These are phyloP conservation scores for Sphaeridia pumilis DNA, from an alignment of 2,888 invertebrate genomes.

Conservation along the genomic window DNA sequence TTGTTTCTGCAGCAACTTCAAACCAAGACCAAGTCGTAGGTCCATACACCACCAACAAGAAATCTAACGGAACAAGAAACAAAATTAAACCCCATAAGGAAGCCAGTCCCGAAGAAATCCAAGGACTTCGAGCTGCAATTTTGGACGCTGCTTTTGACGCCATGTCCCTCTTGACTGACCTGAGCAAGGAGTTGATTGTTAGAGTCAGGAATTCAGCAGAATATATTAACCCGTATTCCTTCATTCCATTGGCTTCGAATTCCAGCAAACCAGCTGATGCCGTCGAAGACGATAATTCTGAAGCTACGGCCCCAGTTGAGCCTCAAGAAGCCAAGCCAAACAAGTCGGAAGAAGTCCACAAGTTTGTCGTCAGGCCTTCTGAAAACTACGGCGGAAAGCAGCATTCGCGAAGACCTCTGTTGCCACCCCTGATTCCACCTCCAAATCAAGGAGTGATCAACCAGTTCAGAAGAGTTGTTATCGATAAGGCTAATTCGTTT, in stretches of 20 bases:
- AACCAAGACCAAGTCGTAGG: too few species aligned
- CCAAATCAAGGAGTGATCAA: not conserved
- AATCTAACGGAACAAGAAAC: not conserved
- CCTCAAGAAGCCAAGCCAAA: slow-evolving; percentile 1
- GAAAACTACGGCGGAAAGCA: not conserved
- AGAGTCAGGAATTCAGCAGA: slow-evolving; percentile 11
- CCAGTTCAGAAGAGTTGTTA: slow-evolving; percentile 4
- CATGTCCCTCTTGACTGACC: slow-evolving; percentile 22
- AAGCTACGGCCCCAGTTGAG: slow-evolving; percentile 4
- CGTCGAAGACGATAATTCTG: not conserved
- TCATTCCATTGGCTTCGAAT: slow-evolving; percentile 1
- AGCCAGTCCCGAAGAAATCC: slow-evolving; percentile 1
- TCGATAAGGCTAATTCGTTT: slow-evolving; percentile 18
- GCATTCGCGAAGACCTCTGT: not conserved
- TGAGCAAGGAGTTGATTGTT: slow-evolving; percentile 17
- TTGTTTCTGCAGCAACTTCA: not conserved
- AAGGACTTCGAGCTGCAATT: slow-evolving; percentile 19
- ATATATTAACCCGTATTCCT: not conserved
- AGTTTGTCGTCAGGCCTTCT: not conserved
- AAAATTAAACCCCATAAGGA: not conserved
- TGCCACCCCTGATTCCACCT: not conserved
- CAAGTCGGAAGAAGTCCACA: not conserved
- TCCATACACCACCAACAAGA: not conserved
- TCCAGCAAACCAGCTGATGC: too few species aligned
- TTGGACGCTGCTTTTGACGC: slow-evolving; percentile 26